A percentile compares a stretch with the other conserved stretches of the same genome.
Evolutionary conservation across 2,113 vertebrate genomes (phyloP).

Genomic region (Oncorhynchus gorbuscha): DNA sequence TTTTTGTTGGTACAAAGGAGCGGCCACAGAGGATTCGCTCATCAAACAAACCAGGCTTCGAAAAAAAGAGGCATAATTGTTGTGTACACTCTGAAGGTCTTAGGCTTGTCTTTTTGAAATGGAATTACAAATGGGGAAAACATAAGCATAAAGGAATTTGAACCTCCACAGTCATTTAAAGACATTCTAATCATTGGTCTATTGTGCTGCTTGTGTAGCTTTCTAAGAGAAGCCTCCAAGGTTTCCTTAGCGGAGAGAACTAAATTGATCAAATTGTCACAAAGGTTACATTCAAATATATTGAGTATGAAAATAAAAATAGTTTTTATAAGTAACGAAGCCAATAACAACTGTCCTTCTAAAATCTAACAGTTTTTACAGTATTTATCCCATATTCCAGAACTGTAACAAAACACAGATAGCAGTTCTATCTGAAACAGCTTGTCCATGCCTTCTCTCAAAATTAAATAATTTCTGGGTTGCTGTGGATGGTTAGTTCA

Average conservation of each 20-base stretch:
- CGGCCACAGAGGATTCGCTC: slow-evolving; percentile 63
- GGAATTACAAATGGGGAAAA: slow-evolving; percentile 61
- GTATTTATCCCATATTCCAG: not conserved
- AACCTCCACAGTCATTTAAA: slow-evolving; percentile 60
- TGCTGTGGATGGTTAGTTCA: no score
- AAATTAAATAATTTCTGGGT: no score
- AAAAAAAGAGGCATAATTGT: slow-evolving; percentile 39
- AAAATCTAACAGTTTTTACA: not conserved
- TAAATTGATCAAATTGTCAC: slow-evolving; percentile 61
- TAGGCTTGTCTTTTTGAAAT: slow-evolving; percentile 48
- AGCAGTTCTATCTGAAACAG: not conserved
- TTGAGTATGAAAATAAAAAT: slow-evolving; percentile 37
- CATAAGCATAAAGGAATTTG: slow-evolving; percentile 58
- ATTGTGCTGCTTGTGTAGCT: slow-evolving; percentile 36
- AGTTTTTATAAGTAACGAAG: not conserved
- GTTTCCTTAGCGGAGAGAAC: slow-evolving; percentile 22
- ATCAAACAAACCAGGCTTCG: slow-evolving; percentile 65
- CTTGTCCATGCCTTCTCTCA: no score
- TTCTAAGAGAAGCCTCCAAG: not conserved
- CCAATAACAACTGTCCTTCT: not conserved
- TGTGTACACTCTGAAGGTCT: slow-evolving; percentile 64
- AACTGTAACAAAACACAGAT: not conserved
- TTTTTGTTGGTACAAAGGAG: slow-evolving; percentile 51
- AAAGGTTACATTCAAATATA: slow-evolving; percentile 50
- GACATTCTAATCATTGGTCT: slow-evolving; percentile 65